Evolutionary conservation across 1,140 invertebrate species (phyloP).

Genomic region (Sarcophaga peregrina): DNA sequence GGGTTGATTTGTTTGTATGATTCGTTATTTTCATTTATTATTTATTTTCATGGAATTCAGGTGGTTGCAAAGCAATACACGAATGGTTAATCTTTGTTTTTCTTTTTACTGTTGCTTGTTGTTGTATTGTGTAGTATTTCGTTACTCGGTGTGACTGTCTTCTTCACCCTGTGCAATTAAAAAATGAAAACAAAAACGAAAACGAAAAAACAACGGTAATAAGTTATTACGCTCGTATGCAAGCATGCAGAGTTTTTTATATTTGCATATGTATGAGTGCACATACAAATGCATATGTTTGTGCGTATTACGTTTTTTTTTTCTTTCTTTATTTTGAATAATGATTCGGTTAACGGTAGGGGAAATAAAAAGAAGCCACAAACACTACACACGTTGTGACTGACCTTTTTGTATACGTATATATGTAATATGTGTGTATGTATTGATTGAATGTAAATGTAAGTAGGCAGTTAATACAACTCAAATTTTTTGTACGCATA

Average conservation of each 20-base stretch:
- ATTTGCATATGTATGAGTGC: too few relatives aligned
- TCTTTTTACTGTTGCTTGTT: not conserved
- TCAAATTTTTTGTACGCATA: too few relatives aligned
- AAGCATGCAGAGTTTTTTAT: too few relatives aligned
- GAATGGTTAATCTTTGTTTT: not conserved
- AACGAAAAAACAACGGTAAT: not conserved
- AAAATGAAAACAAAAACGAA: not conserved
- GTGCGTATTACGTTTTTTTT: not conserved
- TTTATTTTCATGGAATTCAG: constrained; percentile 2
- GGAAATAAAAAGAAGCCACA: not conserved
- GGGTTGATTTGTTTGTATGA: too few relatives aligned
- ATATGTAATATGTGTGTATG: not conserved
- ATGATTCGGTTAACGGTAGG: not conserved
- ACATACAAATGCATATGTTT: not conserved
- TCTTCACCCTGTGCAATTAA: not conserved
- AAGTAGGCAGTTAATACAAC: too few relatives aligned
- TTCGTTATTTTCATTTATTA: not conserved
- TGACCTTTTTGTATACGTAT: not conserved
- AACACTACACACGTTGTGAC: constrained; percentile 3
- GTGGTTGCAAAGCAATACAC: constrained; percentile 17
- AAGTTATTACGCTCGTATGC: not conserved
- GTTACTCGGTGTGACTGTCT: not conserved
- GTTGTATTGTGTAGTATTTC: too few relatives aligned
- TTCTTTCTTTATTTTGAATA: not conserved
- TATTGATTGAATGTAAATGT: not conserved